These are phyloP conservation scores for Pelusios castaneus DNA, from an alignment of 2,113 vertebrate species.

Conservation along the genomic window DNA sequence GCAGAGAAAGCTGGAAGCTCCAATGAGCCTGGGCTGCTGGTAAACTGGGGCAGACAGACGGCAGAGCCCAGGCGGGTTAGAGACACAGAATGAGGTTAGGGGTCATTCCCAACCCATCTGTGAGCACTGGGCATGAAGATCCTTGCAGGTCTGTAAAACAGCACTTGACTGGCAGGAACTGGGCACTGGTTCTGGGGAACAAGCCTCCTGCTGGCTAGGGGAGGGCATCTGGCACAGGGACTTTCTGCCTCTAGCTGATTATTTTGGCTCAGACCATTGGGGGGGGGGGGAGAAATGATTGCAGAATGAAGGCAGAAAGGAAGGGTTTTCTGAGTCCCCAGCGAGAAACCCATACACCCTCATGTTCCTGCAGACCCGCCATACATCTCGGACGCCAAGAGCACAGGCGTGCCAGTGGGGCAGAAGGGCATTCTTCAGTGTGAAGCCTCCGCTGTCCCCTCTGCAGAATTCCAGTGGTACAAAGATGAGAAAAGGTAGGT, in stretches of 20 bases:
- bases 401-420: slow-evolving; percentile 89
- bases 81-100: accelerated
- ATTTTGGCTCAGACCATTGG: accelerated
- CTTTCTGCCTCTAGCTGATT: neutral
- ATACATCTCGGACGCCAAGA: slow-evolving; percentile 89
- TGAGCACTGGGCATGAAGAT: neutral
- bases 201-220: neutral
- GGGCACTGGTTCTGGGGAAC: accelerated
- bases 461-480: slow-evolving; percentile 95
- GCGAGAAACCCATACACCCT: accelerated
- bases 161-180: neutral
- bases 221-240: neutral
- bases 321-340: neutral
- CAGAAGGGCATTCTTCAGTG: slow-evolving; percentile 92
- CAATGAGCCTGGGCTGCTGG: accelerated
- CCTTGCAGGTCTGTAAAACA: neutral
- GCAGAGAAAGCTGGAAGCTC: neutral
- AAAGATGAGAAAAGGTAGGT: slow-evolving; percentile 92
- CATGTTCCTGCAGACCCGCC: slow-evolving; percentile 85
- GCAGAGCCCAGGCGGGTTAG: accelerated
- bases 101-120: neutral
- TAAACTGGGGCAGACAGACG: neutral
- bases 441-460: slow-evolving; percentile 91
- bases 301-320: neutral
- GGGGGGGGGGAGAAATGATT: neutral